Base-by-base conservation (phyloP, 2,113 vertebrate species). In the Chroicocephalus ridibundus region DNA sequence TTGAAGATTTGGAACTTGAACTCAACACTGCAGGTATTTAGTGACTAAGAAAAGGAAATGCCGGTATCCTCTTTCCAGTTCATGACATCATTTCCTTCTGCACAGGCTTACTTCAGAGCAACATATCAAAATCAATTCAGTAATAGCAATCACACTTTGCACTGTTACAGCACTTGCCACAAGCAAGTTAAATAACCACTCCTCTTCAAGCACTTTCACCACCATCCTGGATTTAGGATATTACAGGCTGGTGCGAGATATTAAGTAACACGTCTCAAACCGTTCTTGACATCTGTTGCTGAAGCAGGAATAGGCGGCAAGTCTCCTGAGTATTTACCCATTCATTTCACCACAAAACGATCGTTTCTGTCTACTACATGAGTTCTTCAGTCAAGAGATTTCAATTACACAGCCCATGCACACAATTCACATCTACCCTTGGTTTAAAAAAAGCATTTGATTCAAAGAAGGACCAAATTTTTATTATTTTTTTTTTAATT, bases 381-480 rank as follows among this genome's bases (percentile, higher is more conserved):
- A 96, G 84, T 93, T 94, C 29, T 32, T 57, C 90, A 90, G 86
- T 79, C 58, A 96, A 93, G 57, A 95, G 85, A 95, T 96, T 96
- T 84, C 78, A 94, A 77, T 93, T 94, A 82, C 80, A 86, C 57
- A 97, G 74, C 81, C 78, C 84, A 62, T 81, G 54, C 62, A 83
- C 75, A 61, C 65, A 88, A 91, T 93, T 97, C 96, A 78, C 75
- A 88, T 92, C 60, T 92, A 94, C 65, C 31, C 77, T 95, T 84
- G 54, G 76, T 96, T 84, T 92, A 70, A 80, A 72, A 94, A 90
- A 70, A 47, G 16, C 13, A 75, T 57, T 68, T 88, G 64, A 89
- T 89, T 80, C 65, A 88, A 88, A 76, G 61, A 85, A 88, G 13
- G 62, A 87, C 17, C 32, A 51, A 34, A 11, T 19, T 79, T 16